Base-by-base conservation (phyloP, 2,113 vertebrate genomes). In the Zapornia atra region DNA sequence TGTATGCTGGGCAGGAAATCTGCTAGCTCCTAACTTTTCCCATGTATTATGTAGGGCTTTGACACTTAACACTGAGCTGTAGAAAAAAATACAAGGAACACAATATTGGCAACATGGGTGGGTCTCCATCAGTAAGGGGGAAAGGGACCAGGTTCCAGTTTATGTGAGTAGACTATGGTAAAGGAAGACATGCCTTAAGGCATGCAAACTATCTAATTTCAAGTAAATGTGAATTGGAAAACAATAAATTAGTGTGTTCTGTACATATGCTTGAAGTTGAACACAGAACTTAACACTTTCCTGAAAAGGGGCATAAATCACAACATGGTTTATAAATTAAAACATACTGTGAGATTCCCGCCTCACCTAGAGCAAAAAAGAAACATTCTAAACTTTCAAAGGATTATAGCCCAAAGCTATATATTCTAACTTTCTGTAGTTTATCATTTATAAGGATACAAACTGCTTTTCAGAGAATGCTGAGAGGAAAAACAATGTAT, bases 21-120 rank as follows among this genome's bases (percentile, higher is more conserved):
- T 57, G 29, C 31, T 15, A n/a, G 38, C n/a, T n/a, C n/a, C n/a
- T n/a, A n/a, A n/a, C n/a, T n/a, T n/a, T n/a, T n/a, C n/a, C n/a
- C n/a, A n/a, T n/a, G n/a, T n/a, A n/a, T n/a, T n/a, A n/a, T 24
- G 4, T 7, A 54, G 25, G 11, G 12, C 28, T 5, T 44, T 33
- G 8, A 3, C 5, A 34, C 8, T 3, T 16, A 40, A 15, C 19
- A 29, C 9, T 5, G 17, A 66, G 10, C 16, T 51, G 42, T 1
- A 48, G 18, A 53, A 68, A 57, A 83, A 95, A 88, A 38, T 44
- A 29, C 13, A 16, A 59, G 11, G 5, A 84, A 7, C 22, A 24
- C 3, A 16, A 0, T 34, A 10, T 34, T 24, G 69, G 4, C 2
- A 1, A 11, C 26, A 2, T 46, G 36, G 7, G 3, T 36, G n/a